phyloP scores from a whole-genome alignment of 2,797 vertebrate genomes.

The Psittacula derbiana region DNA sequence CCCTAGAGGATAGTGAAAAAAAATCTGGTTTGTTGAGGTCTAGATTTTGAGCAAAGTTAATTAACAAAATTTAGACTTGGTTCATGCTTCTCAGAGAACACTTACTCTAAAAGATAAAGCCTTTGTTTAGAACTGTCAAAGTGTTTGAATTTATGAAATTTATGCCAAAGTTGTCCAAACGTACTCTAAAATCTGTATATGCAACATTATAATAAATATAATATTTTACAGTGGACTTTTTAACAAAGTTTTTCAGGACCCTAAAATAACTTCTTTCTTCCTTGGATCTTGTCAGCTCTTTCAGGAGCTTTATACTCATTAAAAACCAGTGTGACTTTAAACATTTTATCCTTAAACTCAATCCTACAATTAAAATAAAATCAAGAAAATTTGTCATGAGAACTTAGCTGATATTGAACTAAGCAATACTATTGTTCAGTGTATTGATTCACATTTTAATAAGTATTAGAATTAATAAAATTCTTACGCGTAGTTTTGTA shows the following conservation, averaged over 20 bases:
- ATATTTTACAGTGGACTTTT: neutral
- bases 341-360: neutral
- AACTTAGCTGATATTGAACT: neutral
- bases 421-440: neutral
- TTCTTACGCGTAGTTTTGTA: neutral
- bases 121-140: neutral
- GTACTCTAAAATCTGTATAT: neutral
- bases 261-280: neutral
- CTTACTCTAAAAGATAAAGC: neutral
- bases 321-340: neutral
- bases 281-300: neutral
- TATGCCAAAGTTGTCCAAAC: neutral
- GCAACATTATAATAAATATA: neutral
- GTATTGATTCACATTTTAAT: neutral
- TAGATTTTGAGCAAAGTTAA: neutral
- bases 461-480: neutral
- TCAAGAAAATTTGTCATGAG: neutral
- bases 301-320: neutral
- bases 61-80: neutral
- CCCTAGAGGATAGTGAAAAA: neutral
- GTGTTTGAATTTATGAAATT: neutral
- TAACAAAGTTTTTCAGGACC: neutral
- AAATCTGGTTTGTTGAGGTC: neutral
- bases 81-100: neutral
- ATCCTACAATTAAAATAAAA: neutral